A percentile compares a stretch with the other conserved stretches of the same genome.
Evolutionary conservation across 2,888 invertebrate species (phyloP).

Genomic region (Physocephala rufipes): DNA sequence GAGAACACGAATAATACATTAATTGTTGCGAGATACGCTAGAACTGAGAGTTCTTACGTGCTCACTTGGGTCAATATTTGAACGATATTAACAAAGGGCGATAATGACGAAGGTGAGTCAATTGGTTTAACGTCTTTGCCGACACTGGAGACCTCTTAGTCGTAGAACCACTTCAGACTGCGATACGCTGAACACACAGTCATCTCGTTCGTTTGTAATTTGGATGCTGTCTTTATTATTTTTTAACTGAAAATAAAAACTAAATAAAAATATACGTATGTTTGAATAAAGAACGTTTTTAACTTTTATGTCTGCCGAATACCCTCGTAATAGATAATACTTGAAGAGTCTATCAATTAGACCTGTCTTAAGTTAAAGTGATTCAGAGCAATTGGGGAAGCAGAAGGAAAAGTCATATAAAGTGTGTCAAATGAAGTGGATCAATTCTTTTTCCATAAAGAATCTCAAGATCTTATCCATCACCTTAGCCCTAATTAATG

Average conservation of each 20-base stretch:
- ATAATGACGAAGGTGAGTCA: neutral
- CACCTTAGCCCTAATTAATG: too few relatives aligned
- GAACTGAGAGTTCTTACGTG: neutral
- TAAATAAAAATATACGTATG: neutral
- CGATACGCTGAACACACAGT: too few relatives aligned
- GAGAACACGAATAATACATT: slow-evolving; percentile 36
- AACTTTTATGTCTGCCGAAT: slow-evolving; percentile 13
- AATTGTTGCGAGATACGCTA: slow-evolving; percentile 37
- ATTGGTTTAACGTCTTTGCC: neutral
- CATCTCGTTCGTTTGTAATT: neutral
- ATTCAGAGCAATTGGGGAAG: neutral
- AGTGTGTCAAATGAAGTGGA: neutral
- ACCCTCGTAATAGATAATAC: slow-evolving; percentile 5
- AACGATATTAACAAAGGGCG: neutral
- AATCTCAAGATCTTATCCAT: too few relatives aligned
- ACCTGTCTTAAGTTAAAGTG: neutral
- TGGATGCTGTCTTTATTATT: neutral
- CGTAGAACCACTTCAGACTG: neutral
- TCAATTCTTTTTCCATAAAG: neutral
- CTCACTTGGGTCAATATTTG: slow-evolving; percentile 22
- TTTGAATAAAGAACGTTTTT: neutral
- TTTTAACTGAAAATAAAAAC: neutral
- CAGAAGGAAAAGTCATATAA: neutral
- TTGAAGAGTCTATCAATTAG: slow-evolving; percentile 19
- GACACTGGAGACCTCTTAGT: neutral